Base-by-base conservation (phyloP, 2,797 vertebrate species). In the Halcyon leucocephala region DNA sequence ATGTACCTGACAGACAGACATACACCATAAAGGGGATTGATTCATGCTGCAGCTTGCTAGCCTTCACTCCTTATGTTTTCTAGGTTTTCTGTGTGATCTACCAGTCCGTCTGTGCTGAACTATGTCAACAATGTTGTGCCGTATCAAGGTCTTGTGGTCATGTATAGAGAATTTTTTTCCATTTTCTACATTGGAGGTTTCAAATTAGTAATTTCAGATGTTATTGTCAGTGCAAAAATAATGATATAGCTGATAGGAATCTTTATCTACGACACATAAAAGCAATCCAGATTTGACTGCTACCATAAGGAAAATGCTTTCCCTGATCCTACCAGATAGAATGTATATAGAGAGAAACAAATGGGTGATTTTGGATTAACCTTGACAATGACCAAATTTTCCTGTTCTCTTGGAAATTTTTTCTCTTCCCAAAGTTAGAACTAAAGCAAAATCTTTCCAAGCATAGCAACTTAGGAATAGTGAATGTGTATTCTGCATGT, bases 131-230 rank as follows among this genome's bases (percentile, higher is more conserved):
- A 67, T 49, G 73, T 57, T 28, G 46, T 9, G 8, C 33, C 44
- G 37, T 22, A 74, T 46, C 29, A 69, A 61, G 65, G 49, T 74
- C 74, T 55, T 71, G 48, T 67, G 33, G n/a, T 33, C 1, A 11
- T 51, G 31, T 20, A 62, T 41, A 64, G 15, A 91, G 54, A 82
- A 5, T 51, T 58, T 83, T 90, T 64, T 61, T 14, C 22, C 74
- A 26, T 70, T 93, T 82, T 92, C 61, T 61, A 86, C 85, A 62
- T 80, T 69, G 89, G 20, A 49, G 64, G 94, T 81, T 89, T 83
- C 22, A 88, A 86, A 93, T 78, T 73, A 86, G 73, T 39, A 78
- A 89, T 74, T 93, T 95, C 84, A 92, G 52, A 41, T 81, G 42
- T 48, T 96, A 46, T 18, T 90, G 16, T 83, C 54, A 51, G 22